Conservation (phyloP, 30 jellyfish, hydroid and myxozoan species). For the Pelagia noctiluca region DNA sequence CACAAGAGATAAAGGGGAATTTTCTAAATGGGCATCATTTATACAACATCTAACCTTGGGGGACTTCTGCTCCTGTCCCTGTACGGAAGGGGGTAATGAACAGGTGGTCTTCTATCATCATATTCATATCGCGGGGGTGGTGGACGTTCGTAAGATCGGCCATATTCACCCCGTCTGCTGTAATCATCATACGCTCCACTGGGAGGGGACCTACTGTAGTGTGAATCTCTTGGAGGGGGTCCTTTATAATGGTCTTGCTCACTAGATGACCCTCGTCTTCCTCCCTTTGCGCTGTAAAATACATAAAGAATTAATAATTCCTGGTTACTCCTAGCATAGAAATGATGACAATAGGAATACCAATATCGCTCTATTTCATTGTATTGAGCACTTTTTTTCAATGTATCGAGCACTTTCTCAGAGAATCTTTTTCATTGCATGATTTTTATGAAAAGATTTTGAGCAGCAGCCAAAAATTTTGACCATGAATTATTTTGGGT, state of each 20-base stretch:
- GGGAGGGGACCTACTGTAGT: conserved; percentile 42
- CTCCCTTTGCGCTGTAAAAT: conserved; percentile 58
- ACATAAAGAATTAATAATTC: conserved; percentile 1
- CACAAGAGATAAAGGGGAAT: too few species aligned
- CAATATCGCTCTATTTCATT: too few species aligned
- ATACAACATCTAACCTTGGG: conserved; percentile 13
- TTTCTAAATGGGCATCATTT: neutral
- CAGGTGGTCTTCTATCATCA: conserved; percentile 69
- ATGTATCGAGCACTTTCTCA: too few species aligned
- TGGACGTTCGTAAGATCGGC: conserved; percentile 59
- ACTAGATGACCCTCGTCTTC: conserved; percentile 67
- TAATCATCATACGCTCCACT: conserved; percentile 54
- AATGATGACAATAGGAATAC: too few species aligned
- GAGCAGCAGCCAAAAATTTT: too few species aligned
- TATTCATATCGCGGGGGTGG: conserved; percentile 68
- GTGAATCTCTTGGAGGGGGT: conserved; percentile 71
- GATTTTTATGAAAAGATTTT: too few species aligned
- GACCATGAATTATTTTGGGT: too few species aligned
- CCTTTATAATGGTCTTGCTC: conserved; percentile 49
- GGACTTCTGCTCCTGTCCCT: conserved; percentile 74
- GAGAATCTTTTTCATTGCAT: too few species aligned
- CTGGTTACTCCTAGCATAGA: too few species aligned
- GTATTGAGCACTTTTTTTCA: too few species aligned
- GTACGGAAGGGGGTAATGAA: conserved; percentile 43
- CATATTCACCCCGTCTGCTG: conserved; percentile 54